Evolutionary conservation across 1,140 invertebrate genomes (phyloP).

Genomic region (Penaeus chinensis): DNA sequence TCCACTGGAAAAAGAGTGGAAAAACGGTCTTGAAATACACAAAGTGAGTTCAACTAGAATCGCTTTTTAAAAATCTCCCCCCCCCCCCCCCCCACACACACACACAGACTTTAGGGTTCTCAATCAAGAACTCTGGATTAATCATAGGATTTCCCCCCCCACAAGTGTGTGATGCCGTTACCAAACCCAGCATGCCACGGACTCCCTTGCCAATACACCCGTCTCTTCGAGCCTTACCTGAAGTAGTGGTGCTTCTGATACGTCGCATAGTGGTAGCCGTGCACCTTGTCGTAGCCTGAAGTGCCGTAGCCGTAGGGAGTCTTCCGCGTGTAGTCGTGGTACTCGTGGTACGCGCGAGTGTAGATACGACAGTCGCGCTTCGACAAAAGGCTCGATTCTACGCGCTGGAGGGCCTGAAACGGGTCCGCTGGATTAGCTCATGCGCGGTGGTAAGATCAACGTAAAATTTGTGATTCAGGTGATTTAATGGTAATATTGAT

Average conservation of each 20-base stretch:
- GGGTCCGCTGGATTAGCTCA: too few relatives aligned
- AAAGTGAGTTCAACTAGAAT: background rate
- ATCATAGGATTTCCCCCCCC: too few relatives aligned
- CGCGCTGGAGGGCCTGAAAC: slow-evolving; percentile 16
- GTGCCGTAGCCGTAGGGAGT: background rate
- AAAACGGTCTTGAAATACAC: background rate
- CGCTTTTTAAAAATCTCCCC: too few relatives aligned
- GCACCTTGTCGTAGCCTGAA: slow-evolving; percentile 36
- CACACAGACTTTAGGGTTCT: too few relatives aligned
- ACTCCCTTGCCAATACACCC: background rate
- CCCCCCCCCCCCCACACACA: too few relatives aligned
- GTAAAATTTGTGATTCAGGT: too few relatives aligned
- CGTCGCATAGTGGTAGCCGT: slow-evolving; percentile 13
- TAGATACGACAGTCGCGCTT: slow-evolving; percentile 10
- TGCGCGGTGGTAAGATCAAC: too few relatives aligned
- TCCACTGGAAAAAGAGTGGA: background rate
- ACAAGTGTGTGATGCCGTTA: too few relatives aligned
- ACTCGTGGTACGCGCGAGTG: slow-evolving; percentile 10
- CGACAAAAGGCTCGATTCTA: slow-evolving; percentile 31
- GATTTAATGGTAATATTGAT: too few relatives aligned
- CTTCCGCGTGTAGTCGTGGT: too few relatives aligned
- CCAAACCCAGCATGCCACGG: background rate
- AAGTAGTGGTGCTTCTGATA: slow-evolving; percentile 44
- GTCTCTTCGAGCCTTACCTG: slow-evolving; percentile 3
- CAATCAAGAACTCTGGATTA: too few relatives aligned